phyloP scores from a whole-genome alignment of 2,113 vertebrate genomes.

The Corapipo altera region DNA sequence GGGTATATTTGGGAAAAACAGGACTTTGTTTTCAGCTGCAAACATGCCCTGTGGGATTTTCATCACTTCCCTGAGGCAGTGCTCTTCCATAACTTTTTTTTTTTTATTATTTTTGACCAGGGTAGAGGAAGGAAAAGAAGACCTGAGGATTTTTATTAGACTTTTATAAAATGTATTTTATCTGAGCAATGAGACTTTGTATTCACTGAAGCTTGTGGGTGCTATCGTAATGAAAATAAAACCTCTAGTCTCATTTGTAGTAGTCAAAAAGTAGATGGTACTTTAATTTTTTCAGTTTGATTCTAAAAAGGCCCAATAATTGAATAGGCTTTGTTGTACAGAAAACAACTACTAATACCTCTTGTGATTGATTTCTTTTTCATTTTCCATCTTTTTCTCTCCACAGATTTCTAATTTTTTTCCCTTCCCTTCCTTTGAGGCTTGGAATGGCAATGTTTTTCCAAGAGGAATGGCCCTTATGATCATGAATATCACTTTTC shows the following conservation, averaged over 20 bases:
- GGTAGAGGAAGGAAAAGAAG: background rate
- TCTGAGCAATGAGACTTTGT: background rate
- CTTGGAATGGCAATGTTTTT: constrained; percentile 14
- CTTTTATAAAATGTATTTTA: background rate
- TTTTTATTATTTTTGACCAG: background rate
- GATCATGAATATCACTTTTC: constrained; percentile 51
- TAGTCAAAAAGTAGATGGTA: background rate
- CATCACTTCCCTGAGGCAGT: background rate
- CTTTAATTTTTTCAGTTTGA: background rate
- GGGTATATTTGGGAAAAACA: background rate
- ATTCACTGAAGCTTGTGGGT: background rate
- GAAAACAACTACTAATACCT: background rate
- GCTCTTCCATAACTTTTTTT: background rate
- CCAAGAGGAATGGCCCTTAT: constrained; percentile 27
- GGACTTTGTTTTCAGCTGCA: background rate
- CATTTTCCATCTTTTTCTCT: background rate
- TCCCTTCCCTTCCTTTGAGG: background rate
- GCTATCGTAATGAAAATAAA: background rate
- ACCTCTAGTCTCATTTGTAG: background rate
- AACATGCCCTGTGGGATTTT: background rate
- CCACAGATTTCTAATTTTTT: background rate
- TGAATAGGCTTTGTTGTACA: background rate
- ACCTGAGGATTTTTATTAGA: background rate
- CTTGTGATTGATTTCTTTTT: background rate
- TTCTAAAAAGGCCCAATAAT: background rate